Conservation (phyloP, 1,140 invertebrate species). For the Oryzaephilus surinamensis region DNA sequence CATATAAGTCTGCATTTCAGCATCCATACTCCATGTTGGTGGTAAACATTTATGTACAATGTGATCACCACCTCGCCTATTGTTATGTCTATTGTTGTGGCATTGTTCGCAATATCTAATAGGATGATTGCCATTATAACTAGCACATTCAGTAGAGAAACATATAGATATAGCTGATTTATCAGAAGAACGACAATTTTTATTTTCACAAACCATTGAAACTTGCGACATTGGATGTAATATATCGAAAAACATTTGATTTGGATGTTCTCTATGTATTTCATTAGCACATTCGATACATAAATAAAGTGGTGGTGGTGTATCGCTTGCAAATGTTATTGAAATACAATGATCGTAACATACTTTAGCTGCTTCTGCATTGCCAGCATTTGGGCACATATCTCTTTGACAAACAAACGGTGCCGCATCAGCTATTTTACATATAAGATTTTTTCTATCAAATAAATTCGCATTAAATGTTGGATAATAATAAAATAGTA, state of each 20-base stretch:
- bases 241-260: slow-evolving; percentile 83
- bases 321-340: slow-evolving; percentile 70
- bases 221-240: slow-evolving; percentile 91
- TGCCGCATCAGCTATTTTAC: slow-evolving; percentile 76
- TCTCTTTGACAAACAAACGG: slow-evolving; percentile 78
- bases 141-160: slow-evolving; percentile 93
- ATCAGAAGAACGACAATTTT: slow-evolving; percentile 86
- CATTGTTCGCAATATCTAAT: slow-evolving; percentile 89
- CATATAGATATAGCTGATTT: slow-evolving; percentile 94
- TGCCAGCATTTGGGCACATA: slow-evolving; percentile 70
- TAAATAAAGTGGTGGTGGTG: slow-evolving; percentile 86
- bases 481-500: slow-evolving; percentile 99
- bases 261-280: slow-evolving; percentile 69
- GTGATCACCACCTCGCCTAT: slow-evolving; percentile 74
- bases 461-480: slow-evolving; percentile 89
- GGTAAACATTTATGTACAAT: slow-evolving; percentile 79
- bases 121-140: slow-evolving; percentile 90
- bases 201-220: slow-evolving; percentile 92
- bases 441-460: slow-evolving; percentile 78
- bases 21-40: slow-evolving; percentile 77
- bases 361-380: slow-evolving; percentile 82
- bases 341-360: slow-evolving; percentile 81
- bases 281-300: slow-evolving; percentile 95
- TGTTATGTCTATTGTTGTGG: slow-evolving; percentile 80
- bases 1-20: slow-evolving; percentile 85